phyloP scores from a whole-genome alignment of 2,888 invertebrate genomes.

The Bellardia bayeri region DNA sequence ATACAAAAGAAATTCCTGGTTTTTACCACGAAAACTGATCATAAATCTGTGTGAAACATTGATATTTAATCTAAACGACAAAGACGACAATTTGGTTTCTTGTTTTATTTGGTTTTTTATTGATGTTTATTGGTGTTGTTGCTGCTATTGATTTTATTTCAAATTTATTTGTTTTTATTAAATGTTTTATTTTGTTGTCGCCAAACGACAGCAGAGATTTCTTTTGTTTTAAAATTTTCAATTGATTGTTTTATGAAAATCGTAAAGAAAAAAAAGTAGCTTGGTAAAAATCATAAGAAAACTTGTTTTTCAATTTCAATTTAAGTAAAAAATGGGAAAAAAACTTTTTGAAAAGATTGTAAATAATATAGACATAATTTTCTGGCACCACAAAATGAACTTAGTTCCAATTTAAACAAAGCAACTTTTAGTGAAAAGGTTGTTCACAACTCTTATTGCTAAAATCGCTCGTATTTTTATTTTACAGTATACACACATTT shows the following conservation, averaged over 20 bases:
- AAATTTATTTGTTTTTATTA: conserved; percentile 52
- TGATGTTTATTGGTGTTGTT: conserved; percentile 30
- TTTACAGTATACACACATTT: too few species aligned
- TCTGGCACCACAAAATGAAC: too few species aligned
- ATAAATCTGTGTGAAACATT: conserved; percentile 70
- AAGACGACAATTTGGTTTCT: conserved; percentile 46
- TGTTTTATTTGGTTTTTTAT: conserved; percentile 52
- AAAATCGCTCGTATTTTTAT: too few species aligned
- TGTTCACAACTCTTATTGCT: too few species aligned
- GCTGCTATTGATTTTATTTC: conserved; percentile 21
- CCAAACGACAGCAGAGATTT: conserved; percentile 17
- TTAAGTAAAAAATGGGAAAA: background rate
- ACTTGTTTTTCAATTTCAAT: background rate
- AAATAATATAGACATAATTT: background rate
- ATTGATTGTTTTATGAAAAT: conserved; percentile 29
- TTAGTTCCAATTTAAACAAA: too few species aligned
- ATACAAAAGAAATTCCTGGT: conserved; percentile 33
- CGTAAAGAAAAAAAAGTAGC: background rate
- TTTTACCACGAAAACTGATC: conserved; percentile 54
- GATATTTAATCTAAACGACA: conserved; percentile 70
- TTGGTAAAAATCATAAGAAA: background rate
- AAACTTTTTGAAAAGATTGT: background rate
- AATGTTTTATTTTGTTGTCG: conserved; percentile 31
- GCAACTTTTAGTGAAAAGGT: too few species aligned
- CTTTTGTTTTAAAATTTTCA: conserved; percentile 50